Conservation (phyloP, 2,113 vertebrate species). For the Heterotilapia buettikoferi region DNA sequence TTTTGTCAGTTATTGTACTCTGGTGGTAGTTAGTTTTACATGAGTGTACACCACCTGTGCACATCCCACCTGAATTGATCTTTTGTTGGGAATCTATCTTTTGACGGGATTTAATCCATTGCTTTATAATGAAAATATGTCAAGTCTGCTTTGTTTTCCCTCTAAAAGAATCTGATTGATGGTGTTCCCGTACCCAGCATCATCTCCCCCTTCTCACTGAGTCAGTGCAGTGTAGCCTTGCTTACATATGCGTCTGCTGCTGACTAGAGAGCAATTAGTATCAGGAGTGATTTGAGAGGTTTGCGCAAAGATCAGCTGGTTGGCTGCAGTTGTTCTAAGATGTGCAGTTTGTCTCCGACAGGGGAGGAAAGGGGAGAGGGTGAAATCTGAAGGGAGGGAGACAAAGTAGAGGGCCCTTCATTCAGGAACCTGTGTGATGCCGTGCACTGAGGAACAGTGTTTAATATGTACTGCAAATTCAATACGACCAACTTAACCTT, state of each 20-base stretch:
- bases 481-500: background rate
- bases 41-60: background rate
- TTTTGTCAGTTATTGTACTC: background rate
- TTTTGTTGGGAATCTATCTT: background rate
- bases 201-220: conserved; percentile 11
- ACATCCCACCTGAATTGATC: background rate
- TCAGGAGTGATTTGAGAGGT: background rate
- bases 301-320: background rate
- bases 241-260: background rate
- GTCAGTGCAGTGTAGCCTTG: conserved; percentile 8
- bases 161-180: conserved; percentile 36
- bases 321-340: background rate
- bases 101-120: conserved; percentile 37
- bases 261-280: background rate
- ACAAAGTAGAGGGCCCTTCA: background rate
- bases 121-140: conserved; percentile 56
- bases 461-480: background rate
- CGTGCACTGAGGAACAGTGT: background rate
- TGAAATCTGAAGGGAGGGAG: background rate
- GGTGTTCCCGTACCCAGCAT: background rate
- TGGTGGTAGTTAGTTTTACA: background rate
- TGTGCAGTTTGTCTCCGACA: background rate
- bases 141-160: conserved; percentile 45
- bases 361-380: background rate
- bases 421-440: background rate